These are phyloP conservation scores for Drosophila chauvacae DNA, from an alignment of 1,140 invertebrate species.

Conservation along the genomic window DNA sequence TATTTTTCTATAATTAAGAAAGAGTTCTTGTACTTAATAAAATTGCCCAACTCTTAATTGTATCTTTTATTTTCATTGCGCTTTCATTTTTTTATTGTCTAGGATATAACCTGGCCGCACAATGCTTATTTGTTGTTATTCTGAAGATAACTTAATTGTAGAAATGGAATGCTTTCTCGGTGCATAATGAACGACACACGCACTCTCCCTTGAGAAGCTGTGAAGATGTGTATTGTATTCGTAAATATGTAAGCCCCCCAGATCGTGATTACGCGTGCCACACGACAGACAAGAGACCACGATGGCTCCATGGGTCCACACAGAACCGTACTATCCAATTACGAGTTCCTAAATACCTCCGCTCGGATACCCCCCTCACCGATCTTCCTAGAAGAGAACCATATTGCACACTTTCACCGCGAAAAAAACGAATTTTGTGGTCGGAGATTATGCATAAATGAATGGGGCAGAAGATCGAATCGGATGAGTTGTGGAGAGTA, in stretches of 20 bases:
- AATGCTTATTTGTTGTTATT: neutral
- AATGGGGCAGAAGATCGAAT: constrained; percentile 44
- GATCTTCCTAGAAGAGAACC: constrained; percentile 22
- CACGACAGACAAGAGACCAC: constrained; percentile 45
- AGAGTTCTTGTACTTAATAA: neutral
- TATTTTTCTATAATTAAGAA: neutral
- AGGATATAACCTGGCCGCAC: constrained; percentile 11
- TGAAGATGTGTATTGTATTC: constrained; percentile 20
- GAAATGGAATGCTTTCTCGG: constrained; percentile 47
- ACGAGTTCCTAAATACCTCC: constrained; percentile 35
- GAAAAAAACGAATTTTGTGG: constrained; percentile 63
- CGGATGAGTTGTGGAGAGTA: constrained; percentile 14
- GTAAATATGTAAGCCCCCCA: constrained; percentile 17
- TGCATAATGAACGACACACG: constrained; percentile 64
- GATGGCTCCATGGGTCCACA: constrained; percentile 4
- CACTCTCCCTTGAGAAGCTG: constrained; percentile 1
- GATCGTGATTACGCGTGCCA: constrained; percentile 62
- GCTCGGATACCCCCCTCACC: neutral
- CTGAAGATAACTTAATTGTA: constrained; percentile 35
- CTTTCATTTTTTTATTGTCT: neutral
- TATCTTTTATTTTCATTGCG: neutral
- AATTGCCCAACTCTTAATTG: no score
- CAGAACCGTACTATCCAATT: constrained; percentile 15
- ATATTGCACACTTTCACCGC: constrained; percentile 75
- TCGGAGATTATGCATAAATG: constrained; percentile 63